A percentile compares a stretch with the other conserved stretches of the same genome.
Conservation (phyloP, 2,113 vertebrate species). For the Lepus americanus region DNA sequence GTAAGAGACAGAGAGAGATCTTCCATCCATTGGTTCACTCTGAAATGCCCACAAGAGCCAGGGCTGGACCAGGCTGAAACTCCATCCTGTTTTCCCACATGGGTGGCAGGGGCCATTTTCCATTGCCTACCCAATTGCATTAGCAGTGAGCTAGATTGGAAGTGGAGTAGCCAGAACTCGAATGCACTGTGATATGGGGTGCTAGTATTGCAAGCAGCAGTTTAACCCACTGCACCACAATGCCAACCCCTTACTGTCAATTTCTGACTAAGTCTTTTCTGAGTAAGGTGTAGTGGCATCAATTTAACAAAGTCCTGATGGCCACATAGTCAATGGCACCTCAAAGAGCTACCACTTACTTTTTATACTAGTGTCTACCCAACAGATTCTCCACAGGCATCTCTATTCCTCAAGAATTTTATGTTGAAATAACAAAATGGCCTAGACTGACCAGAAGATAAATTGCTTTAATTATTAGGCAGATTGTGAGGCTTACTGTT, state of each 20-base stretch:
- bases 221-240: too few relatives aligned
- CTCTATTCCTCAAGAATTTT: constrained; percentile 44
- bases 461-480: constrained; percentile 77
- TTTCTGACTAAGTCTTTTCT: background rate
- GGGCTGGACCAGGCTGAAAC: too few relatives aligned
- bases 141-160: too few relatives aligned
- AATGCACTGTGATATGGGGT: too few relatives aligned
- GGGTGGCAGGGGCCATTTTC: too few relatives aligned
- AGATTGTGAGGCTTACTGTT: constrained; percentile 50
- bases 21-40: too few relatives aligned
- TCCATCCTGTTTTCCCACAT: too few relatives aligned
- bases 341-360: constrained; percentile 53
- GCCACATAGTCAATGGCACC: background rate
- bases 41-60: too few relatives aligned
- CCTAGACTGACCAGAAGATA: constrained; percentile 67
- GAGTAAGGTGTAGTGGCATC: background rate
- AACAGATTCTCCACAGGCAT: constrained; percentile 45
- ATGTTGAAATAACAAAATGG: constrained; percentile 61
- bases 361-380: constrained; percentile 54
- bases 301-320: constrained; percentile 9
- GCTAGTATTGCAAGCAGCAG: too few relatives aligned
- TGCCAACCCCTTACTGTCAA: background rate
- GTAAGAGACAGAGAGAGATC: too few relatives aligned
- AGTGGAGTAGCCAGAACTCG: too few relatives aligned
- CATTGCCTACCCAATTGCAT: too few relatives aligned